Evolutionary conservation across 2,797 vertebrate species (phyloP).

Genomic region (Eupleurogrammus muticus): DNA sequence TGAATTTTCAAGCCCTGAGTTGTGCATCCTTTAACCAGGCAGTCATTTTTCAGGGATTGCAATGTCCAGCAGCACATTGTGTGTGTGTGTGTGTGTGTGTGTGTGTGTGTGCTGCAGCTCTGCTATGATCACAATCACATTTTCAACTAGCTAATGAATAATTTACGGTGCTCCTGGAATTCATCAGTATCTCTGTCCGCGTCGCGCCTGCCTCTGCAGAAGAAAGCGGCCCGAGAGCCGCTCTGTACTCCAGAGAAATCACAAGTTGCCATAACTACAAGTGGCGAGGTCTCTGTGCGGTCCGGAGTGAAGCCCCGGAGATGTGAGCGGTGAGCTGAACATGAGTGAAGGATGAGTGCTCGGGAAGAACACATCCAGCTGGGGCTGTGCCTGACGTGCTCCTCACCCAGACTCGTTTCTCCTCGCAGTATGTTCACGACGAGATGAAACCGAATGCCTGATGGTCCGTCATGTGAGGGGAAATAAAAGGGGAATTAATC

Average conservation of each 20-base stretch:
- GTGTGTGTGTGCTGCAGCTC: slow-evolving; percentile 37
- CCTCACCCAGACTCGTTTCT: slow-evolving; percentile 33
- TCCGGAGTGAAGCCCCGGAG: slow-evolving; percentile 53
- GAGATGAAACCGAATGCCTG: slow-evolving; percentile 59
- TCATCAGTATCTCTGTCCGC: slow-evolving; percentile 59
- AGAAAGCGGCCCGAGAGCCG: slow-evolving; percentile 42
- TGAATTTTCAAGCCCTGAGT: neutral
- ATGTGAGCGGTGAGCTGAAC: slow-evolving; percentile 58
- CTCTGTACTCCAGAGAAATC: slow-evolving; percentile 65
- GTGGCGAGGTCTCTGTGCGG: slow-evolving; percentile 53
- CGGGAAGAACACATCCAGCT: slow-evolving; percentile 55
- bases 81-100: no score
- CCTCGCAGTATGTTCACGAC: slow-evolving; percentile 43
- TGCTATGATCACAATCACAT: slow-evolving; percentile 57
- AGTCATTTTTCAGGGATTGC: slow-evolving; percentile 26
- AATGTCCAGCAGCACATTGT: slow-evolving; percentile 27
- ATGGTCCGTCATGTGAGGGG: slow-evolving; percentile 40
- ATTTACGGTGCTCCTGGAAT: slow-evolving; percentile 64
- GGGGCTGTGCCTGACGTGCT: slow-evolving; percentile 45
- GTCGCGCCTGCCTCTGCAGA: slow-evolving; percentile 45
- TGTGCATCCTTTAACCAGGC: slow-evolving; percentile 7
- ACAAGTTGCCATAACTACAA: slow-evolving; percentile 70
- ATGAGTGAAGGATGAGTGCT: slow-evolving; percentile 63
- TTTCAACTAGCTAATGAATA: slow-evolving; percentile 69
- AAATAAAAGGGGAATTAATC: slow-evolving; percentile 42